Base-by-base conservation (phyloP, 2,888 invertebrate genomes). In the Cryptocephalus primarius region DNA sequence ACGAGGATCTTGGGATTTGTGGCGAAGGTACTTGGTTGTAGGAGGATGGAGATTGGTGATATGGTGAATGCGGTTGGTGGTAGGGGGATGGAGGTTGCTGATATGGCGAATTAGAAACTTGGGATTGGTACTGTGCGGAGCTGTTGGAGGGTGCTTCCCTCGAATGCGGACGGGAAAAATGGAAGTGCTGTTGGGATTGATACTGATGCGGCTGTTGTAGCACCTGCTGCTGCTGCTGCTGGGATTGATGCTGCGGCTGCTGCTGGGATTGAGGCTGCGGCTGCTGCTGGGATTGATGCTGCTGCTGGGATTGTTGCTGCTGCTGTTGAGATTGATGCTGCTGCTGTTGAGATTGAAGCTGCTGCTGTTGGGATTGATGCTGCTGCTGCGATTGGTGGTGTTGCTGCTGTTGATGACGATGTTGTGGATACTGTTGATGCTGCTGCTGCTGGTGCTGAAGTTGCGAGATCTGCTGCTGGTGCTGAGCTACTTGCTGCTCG, bases 161-260 rank as follows among this genome's bases (percentile, higher is more conserved):
- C 9, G 60, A 60, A 13, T 62, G 61, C 8, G 63, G 61, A 13
- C 58, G 53, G 8, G 60, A 51, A 47, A 61, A 60, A 36, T 59
- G 60, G 43, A 56, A 62, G n/a, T 44, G 48, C 43, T 48, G 54
- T 32, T 54, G 53, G 31, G 53, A 54, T 36, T 55, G 56, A 32
- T 58, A 60, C 14, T 55, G 54, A 40, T 51, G 57, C 10, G 47
- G 48, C 33, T 50, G 55, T 36, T 36, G 36, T 4, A 4, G n/a
- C n/a, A 36, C 36, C 36, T 71, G 61, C 68, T 44, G 52, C 45
- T 10, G 47, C 12, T 10, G 11, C 46, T 47, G 42, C 48, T 54
- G 46, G 1, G 43, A 52, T 39, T 42, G 46, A 33, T 40, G 33
- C 4, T 39, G 39, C 6, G 13, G 9, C 3, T 45, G 45, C 8